Conservation (phyloP, 2,113 vertebrate species). For the Pristiophorus japonicus region DNA sequence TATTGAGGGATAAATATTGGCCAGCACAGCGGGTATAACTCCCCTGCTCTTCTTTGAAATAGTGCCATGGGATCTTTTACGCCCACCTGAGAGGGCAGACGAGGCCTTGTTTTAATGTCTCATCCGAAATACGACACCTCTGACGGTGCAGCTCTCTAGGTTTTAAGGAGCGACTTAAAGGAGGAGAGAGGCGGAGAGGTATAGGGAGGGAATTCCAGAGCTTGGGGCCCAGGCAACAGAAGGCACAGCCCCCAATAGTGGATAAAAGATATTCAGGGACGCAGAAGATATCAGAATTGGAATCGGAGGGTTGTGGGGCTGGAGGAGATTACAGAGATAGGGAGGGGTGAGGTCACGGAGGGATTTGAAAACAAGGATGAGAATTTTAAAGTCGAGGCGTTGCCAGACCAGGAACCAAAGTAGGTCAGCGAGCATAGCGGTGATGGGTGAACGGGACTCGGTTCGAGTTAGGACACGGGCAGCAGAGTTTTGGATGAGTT, state of each 20-base stretch:
- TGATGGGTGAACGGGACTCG: no score
- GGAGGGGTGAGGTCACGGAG: neutral
- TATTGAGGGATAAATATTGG: no score
- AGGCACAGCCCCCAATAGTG: neutral
- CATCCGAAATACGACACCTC: no score
- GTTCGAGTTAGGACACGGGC: neutral
- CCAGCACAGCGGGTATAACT: no score
- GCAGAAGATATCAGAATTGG: no score
- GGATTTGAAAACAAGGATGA: neutral
- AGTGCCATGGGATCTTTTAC: no score
- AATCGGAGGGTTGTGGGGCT: no score
- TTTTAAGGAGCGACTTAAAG: neutral
- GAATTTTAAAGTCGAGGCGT: neutral
- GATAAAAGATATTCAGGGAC: neutral
- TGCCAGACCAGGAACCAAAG: neutral
- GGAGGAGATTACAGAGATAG: neutral
- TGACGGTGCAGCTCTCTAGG: no score
- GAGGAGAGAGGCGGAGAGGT: neutral
- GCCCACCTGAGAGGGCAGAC: no score
- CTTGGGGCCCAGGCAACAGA: neutral
- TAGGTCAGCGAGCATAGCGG: neutral
- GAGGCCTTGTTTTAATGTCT: no score
- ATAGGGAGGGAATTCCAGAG: neutral
- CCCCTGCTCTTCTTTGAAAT: no score
- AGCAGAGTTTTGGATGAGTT: neutral